These are phyloP conservation scores for Himantopus leucocephalus DNA, from an alignment of 2,113 vertebrate species.

Conservation along the genomic window DNA sequence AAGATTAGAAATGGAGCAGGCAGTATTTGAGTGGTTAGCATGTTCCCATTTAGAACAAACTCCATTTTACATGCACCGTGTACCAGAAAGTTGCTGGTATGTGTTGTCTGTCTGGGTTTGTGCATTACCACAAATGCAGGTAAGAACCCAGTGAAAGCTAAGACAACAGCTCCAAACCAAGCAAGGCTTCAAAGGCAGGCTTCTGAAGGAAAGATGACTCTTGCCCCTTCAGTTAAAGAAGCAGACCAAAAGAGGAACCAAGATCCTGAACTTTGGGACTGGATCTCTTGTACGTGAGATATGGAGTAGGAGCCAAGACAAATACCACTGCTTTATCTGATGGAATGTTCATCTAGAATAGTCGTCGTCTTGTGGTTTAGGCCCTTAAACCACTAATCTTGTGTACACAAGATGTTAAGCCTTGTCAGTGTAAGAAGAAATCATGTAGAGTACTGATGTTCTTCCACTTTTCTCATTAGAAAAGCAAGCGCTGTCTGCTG, in stretches of 20 bases:
- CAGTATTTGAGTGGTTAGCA: background rate
- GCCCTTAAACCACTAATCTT: background rate
- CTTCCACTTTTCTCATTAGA: background rate
- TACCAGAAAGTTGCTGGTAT: background rate
- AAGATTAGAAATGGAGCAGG: background rate
- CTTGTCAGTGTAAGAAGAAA: background rate
- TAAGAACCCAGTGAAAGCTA: background rate
- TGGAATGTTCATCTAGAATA: background rate
- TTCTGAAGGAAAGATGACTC: background rate
- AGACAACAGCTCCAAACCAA: background rate
- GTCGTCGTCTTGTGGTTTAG: too few species aligned
- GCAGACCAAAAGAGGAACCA: background rate
- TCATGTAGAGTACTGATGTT: background rate
- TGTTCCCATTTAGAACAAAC: background rate
- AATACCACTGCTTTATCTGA: background rate
- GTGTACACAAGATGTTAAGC: background rate
- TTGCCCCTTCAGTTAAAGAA: background rate
- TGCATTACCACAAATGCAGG: background rate
- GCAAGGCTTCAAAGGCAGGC: background rate
- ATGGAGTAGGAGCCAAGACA: background rate
- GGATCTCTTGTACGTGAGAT: background rate
- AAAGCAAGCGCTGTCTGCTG: background rate
- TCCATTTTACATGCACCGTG: background rate
- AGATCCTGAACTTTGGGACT: background rate
- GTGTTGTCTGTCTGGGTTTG: background rate